Conservation (phyloP, 1,140 invertebrate species). For the Belonocnema kinseyi region DNA sequence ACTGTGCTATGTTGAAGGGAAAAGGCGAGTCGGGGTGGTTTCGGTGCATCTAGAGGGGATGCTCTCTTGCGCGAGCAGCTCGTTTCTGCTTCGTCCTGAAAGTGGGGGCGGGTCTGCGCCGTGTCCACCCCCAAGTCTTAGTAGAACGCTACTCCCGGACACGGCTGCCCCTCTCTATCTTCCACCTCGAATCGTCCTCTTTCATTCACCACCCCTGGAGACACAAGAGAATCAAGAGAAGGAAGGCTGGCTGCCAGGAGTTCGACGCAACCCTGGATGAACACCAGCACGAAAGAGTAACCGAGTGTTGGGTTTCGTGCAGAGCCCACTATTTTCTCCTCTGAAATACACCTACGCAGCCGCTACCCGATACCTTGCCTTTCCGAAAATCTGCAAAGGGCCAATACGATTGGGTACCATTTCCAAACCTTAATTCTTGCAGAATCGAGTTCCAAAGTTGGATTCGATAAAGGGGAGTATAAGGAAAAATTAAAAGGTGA, state of each 20-base stretch:
- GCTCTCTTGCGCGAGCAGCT: constrained; percentile 65
- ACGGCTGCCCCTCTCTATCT: constrained; percentile 55
- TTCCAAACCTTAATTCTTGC: too few relatives aligned
- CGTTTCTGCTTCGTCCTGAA: constrained; percentile 66
- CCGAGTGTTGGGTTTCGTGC: constrained; percentile 41
- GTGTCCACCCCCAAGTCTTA: constrained; percentile 70
- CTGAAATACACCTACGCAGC: constrained; percentile 25
- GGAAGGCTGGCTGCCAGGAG: constrained; percentile 46
- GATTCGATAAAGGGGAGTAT: too few relatives aligned
- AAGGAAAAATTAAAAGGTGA: too few relatives aligned
- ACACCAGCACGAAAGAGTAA: constrained; percentile 44
- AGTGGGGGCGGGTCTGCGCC: constrained; percentile 75
- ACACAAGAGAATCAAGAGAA: constrained; percentile 48
- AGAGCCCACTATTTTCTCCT: constrained; percentile 32
- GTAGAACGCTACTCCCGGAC: constrained; percentile 60
- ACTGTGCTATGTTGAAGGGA: constrained; percentile 73
- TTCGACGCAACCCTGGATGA: constrained; percentile 57
- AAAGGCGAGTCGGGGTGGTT: constrained; percentile 63
- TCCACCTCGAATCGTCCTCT: constrained; percentile 45
- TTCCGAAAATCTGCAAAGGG: constrained; percentile 25
- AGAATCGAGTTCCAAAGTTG: too few relatives aligned
- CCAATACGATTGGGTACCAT: too few relatives aligned
- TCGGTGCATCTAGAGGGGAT: constrained; percentile 62
- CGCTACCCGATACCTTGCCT: constrained; percentile 5
- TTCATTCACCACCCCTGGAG: constrained; percentile 52